A percentile compares a stretch with the other conserved stretches of the same genome.
These are phyloP conservation scores for Eremophila alpestris DNA, from an alignment of 2,797 vertebrate genomes.

Conservation along the genomic window DNA sequence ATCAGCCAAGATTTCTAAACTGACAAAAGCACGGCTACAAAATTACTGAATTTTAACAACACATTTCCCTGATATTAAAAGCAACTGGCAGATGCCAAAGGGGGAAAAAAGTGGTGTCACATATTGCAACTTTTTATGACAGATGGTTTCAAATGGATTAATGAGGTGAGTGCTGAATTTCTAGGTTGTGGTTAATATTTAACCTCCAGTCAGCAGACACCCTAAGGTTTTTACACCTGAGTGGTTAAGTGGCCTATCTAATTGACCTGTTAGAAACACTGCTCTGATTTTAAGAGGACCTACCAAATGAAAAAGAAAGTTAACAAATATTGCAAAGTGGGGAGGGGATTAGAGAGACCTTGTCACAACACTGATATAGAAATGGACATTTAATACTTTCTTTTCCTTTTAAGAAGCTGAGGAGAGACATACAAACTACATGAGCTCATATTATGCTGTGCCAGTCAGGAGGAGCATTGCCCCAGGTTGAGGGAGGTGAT, in stretches of 20 bases:
- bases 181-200: slow-evolving; percentile 41
- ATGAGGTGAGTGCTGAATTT: slow-evolving; percentile 44
- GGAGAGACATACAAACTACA: neutral
- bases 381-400: neutral
- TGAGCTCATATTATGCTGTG: neutral
- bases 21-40: neutral
- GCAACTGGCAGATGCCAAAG: neutral
- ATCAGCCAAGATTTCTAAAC: neutral
- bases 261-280: neutral
- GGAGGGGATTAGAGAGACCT: neutral
- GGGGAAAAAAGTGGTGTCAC: neutral
- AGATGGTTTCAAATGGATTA: slow-evolving; percentile 62
- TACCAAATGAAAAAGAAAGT: neutral
- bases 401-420: neutral
- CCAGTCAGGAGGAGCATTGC: neutral
- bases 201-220: slow-evolving; percentile 11
- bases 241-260: neutral
- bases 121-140: slow-evolving; percentile 39
- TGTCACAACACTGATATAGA: neutral
- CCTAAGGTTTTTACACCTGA: neutral
- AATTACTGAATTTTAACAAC: slow-evolving; percentile 8
- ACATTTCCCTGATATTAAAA: neutral
- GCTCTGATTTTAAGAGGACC: neutral
- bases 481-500: neutral
- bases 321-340: neutral